Conservation (phyloP, 2,888 invertebrate genomes). For the Drosophila formosana region DNA sequence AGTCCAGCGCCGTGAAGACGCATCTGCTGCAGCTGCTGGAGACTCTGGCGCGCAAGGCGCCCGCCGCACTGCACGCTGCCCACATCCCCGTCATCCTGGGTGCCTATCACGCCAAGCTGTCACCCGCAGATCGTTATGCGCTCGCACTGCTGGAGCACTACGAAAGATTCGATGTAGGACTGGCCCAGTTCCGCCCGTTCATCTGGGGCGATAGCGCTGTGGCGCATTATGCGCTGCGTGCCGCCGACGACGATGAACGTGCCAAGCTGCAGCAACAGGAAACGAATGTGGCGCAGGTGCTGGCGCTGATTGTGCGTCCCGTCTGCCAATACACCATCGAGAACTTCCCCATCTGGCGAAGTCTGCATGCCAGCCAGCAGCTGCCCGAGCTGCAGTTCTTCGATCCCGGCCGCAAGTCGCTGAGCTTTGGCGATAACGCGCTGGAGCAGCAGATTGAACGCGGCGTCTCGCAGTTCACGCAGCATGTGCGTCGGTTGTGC, state of each 20-base stretch:
- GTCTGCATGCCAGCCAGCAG: constrained; percentile 84
- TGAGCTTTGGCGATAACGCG: constrained; percentile 74
- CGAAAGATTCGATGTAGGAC: constrained; percentile 88
- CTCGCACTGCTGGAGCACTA: constrained; percentile 89
- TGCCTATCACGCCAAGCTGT: constrained; percentile 91
- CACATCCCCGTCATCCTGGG: constrained; percentile 92
- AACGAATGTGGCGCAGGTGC: constrained; percentile 90
- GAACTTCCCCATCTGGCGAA: constrained; percentile 89
- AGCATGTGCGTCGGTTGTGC: constrained; percentile 77
- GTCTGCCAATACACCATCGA: constrained; percentile 88
- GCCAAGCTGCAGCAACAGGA: constrained; percentile 88
- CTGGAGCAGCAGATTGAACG: constrained; percentile 81
- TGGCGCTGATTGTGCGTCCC: constrained; percentile 90
- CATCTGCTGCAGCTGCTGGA: constrained; percentile 89
- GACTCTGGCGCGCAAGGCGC: constrained; percentile 88
- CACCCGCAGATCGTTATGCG: constrained; percentile 89
- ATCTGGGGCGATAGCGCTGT: constrained; percentile 94
- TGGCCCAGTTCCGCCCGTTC: constrained; percentile 91
- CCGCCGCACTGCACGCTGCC: constrained; percentile 87
- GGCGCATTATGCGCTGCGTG: constrained; percentile 89
- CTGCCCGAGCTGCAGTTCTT: constrained; percentile 76
- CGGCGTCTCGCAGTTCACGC: constrained; percentile 59
- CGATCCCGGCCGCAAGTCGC: constrained; percentile 61
- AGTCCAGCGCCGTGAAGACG: constrained; percentile 86
- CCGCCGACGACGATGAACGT: constrained; percentile 86